Percentiles rank a stretch among this genome's conserved stretches.
phyloP scores from a whole-genome alignment of 2,888 invertebrate genomes.

The Callyntrura sp. region DNA sequence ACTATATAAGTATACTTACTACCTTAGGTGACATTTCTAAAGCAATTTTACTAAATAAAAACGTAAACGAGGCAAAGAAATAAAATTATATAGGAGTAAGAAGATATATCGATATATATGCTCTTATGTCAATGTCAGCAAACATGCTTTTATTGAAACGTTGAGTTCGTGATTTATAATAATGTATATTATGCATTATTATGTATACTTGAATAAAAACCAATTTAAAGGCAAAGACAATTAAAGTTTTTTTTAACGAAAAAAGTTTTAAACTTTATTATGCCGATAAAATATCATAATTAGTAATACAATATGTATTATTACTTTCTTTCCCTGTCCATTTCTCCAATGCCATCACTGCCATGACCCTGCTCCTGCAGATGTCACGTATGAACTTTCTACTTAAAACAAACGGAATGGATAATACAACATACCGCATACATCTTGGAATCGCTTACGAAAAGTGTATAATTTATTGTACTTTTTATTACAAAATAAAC shows the following conservation, averaged over 20 bases:
- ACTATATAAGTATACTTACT: conserved; percentile 22
- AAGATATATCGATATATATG: conserved; percentile 28
- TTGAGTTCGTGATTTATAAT: conserved; percentile 44
- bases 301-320: background rate
- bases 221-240: conserved; percentile 46
- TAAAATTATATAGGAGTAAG: conserved; percentile 30
- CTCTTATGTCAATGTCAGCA: conserved; percentile 38
- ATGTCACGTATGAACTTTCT: too few relatives aligned
- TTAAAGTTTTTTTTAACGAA: background rate
- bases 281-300: background rate
- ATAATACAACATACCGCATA: too few relatives aligned
- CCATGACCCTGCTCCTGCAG: too few relatives aligned
- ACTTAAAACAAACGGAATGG: too few relatives aligned
- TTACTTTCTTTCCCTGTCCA: too few relatives aligned
- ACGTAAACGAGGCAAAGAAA: conserved; percentile 13
- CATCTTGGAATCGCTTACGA: too few relatives aligned
- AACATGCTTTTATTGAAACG: conserved; percentile 22
- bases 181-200: conserved; percentile 44
- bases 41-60: conserved; percentile 60
- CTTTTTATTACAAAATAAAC: too few relatives aligned
- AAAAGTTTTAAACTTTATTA: background rate
- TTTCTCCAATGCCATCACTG: too few relatives aligned
- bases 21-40: conserved; percentile 56
- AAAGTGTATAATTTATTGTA: background rate
- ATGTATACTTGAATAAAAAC: conserved; percentile 35